Percentiles rank a stretch among this genome's conserved stretches.
Conservation (phyloP, 2,113 vertebrate species). For the Clarias gariepinus region DNA sequence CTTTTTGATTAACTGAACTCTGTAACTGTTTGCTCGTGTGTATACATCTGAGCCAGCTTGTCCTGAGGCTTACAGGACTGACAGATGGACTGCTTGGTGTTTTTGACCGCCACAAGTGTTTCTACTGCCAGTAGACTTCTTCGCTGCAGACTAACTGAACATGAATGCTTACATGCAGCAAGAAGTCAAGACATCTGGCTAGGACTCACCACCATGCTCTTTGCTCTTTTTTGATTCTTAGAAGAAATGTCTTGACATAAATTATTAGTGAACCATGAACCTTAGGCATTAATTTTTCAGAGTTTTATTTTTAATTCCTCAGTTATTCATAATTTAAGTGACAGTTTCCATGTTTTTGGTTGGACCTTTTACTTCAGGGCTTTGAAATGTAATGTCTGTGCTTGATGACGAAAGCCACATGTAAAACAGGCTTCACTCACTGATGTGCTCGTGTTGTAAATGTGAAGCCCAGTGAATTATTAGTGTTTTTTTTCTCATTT, state of each 20-base stretch:
- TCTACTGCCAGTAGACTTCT: not conserved
- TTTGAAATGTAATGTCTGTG: constrained; percentile 49
- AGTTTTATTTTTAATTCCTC: constrained; percentile 74
- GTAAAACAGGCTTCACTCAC: constrained; percentile 47
- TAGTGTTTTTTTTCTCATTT: not conserved
- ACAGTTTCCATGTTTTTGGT: constrained; percentile 65
- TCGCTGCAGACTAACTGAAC: not conserved
- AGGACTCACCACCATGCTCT: not conserved
- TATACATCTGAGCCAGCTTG: constrained; percentile 4
- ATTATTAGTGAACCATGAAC: constrained; percentile 69
- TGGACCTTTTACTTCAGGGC: constrained; percentile 53
- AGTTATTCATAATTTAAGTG: constrained; percentile 75
- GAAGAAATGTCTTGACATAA: constrained; percentile 56
- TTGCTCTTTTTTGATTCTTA: constrained; percentile 56
- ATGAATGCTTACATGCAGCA: constrained; percentile 3
- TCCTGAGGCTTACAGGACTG: constrained; percentile 18
- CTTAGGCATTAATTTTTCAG: constrained; percentile 66
- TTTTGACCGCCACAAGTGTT: constrained; percentile 4
- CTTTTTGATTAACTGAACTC: constrained; percentile 2
- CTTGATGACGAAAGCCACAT: constrained; percentile 57
- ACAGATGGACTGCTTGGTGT: constrained; percentile 25
- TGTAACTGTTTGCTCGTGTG: not conserved
- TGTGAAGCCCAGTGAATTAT: constrained; percentile 50
- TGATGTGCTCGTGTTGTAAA: constrained; percentile 47
- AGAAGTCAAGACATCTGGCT: not conserved